Conservation (phyloP, 2,797 vertebrate species). For the Gymnothorax reevesii region DNA sequence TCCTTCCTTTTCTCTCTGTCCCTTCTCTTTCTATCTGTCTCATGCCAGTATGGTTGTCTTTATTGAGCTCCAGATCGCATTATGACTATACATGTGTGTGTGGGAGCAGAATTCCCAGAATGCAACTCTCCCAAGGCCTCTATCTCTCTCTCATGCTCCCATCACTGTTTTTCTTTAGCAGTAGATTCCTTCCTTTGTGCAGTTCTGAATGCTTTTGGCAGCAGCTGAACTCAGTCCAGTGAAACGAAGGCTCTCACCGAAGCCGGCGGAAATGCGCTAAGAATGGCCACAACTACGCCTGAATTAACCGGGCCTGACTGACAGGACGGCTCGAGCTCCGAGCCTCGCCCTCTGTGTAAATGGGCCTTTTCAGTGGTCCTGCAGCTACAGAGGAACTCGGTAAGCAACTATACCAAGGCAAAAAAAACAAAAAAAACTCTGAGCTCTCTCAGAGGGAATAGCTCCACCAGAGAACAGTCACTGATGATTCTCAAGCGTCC, state of each 20-base stretch:
- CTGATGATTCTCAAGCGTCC: neutral
- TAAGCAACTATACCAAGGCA: neutral
- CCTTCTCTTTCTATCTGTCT: too few relatives aligned
- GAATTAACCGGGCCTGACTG: neutral
- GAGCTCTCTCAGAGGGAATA: neutral
- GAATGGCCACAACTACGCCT: neutral
- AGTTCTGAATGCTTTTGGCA: slow-evolving; percentile 7
- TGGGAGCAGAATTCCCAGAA: too few relatives aligned
- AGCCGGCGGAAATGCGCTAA: neutral
- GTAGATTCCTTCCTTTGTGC: neutral
- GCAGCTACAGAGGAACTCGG: neutral
- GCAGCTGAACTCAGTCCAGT: neutral
- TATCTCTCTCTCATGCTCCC: neutral
- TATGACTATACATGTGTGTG: too few relatives aligned
- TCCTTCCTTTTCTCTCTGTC: neutral
- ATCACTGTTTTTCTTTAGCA: neutral
- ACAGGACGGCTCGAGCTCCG: neutral
- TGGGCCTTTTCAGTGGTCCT: neutral
- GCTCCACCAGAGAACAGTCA: neutral
- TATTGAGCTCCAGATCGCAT: too few relatives aligned
- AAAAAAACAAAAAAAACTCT: neutral
- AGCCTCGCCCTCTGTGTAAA: neutral
- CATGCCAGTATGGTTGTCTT: too few relatives aligned
- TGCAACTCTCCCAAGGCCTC: neutral
- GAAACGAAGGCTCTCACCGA: neutral